These are phyloP conservation scores for Andricus curvator DNA, from an alignment of 2,888 invertebrate species.

Conservation along the genomic window DNA sequence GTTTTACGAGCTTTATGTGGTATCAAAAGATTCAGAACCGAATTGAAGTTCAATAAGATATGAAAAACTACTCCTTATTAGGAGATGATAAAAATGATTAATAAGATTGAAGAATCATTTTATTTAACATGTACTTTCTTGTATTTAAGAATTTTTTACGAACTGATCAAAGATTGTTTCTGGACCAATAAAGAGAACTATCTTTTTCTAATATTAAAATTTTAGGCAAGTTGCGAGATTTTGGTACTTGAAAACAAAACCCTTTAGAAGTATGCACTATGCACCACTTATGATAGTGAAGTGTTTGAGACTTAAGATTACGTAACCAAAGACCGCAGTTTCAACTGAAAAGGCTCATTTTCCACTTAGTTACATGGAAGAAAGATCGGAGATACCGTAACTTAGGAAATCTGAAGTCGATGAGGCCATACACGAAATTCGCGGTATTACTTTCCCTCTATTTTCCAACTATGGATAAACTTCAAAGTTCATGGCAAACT, in stretches of 20 bases:
- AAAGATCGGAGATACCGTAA: conserved; percentile 21
- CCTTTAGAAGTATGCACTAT: not conserved
- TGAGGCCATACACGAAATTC: conserved; percentile 23
- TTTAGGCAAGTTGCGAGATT: not conserved
- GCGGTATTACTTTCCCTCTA: conserved; percentile 21
- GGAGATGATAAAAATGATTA: not conserved
- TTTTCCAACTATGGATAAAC: conserved; percentile 34
- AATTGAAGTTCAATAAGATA: not conserved
- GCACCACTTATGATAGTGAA: not conserved
- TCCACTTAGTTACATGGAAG: conserved; percentile 18
- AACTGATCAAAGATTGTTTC: too few relatives aligned
- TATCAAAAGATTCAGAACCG: not conserved
- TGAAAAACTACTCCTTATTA: not conserved
- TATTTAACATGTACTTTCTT: too few relatives aligned
- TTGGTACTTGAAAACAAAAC: not conserved
- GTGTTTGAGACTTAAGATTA: conserved; percentile 11
- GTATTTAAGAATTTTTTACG: too few relatives aligned
- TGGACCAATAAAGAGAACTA: too few relatives aligned
- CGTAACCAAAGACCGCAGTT: conserved; percentile 13
- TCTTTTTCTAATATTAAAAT: not conserved
- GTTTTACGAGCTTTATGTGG: not conserved
- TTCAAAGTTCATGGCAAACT: not conserved
- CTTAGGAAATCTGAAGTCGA: conserved; percentile 27
- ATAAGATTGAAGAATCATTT: too few relatives aligned
- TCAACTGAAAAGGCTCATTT: conserved; percentile 30